A percentile compares a stretch with the other conserved stretches of the same genome.
phyloP scores from a whole-genome alignment of 2,797 vertebrate species.

The Schizopygopsis malacanthus region DNA sequence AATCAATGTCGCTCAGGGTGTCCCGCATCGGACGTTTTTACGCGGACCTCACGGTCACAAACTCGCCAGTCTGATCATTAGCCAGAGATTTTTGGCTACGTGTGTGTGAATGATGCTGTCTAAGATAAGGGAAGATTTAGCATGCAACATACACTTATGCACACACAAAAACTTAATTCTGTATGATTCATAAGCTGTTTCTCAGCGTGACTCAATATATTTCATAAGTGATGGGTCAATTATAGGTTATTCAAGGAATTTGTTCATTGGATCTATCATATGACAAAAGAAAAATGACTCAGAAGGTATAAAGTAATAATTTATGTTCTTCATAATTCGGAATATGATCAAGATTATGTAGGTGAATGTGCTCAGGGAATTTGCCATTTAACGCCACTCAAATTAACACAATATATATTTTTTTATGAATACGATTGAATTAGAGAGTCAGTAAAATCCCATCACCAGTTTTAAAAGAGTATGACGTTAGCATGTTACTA shows the following conservation, averaged over 20 bases:
- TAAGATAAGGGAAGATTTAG: background rate
- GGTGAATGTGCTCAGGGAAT: background rate
- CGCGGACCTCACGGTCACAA: background rate
- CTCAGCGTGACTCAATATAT: background rate
- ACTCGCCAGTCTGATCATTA: background rate
- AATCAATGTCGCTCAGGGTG: background rate
- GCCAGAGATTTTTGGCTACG: background rate
- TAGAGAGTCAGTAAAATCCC: background rate
- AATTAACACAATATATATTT: background rate
- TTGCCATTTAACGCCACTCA: background rate
- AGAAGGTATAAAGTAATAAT: background rate
- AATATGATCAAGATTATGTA: background rate
- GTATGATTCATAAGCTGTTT: background rate
- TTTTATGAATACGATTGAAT: background rate
- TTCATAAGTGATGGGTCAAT: background rate
- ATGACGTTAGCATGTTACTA: background rate
- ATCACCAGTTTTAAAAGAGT: background rate
- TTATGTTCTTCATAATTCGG: background rate
- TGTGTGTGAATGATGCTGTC: background rate
- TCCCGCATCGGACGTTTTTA: background rate
- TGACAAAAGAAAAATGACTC: background rate
- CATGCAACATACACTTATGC: background rate
- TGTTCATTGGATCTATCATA: background rate
- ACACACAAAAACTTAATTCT: background rate
- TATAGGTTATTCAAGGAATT: background rate